These are phyloP conservation scores for Macropis europaea DNA, from an alignment of 2,888 invertebrate species.

Conservation along the genomic window DNA sequence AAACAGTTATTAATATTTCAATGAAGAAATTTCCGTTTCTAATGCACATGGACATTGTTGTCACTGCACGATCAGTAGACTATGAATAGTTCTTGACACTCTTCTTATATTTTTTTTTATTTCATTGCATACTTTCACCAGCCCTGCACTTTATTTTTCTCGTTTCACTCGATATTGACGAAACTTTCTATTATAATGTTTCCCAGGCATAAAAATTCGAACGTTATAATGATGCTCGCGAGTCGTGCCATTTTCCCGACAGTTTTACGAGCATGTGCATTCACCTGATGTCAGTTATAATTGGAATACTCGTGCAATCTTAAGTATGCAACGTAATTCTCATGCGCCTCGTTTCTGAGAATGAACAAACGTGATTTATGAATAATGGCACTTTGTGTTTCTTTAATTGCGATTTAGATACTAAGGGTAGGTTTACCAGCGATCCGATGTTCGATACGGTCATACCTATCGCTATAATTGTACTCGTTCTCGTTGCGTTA, in stretches of 20 bases:
- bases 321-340: constrained; percentile 18
- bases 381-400: constrained; percentile 37
- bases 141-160: too few relatives aligned
- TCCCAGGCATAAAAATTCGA: constrained; percentile 9
- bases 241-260: constrained; percentile 42
- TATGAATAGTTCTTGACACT: too few relatives aligned
- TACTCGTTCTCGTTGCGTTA: not conserved
- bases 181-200: constrained; percentile 25
- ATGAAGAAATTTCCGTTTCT: too few relatives aligned
- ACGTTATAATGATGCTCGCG: constrained; percentile 32
- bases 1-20: too few relatives aligned
- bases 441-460: not conserved
- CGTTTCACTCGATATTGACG: not conserved
- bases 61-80: too few relatives aligned
- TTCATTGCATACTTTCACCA: too few relatives aligned
- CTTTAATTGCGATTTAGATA: not conserved
- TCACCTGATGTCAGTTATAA: constrained; percentile 39
- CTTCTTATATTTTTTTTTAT: too few relatives aligned
- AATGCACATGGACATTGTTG: too few relatives aligned
- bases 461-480: not conserved
- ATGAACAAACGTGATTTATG: constrained; percentile 23
- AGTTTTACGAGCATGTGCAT: constrained; percentile 35
- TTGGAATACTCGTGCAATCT: constrained; percentile 36
- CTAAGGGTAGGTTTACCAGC: not conserved
- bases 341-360: constrained; percentile 2